Evolutionary conservation across 1,140 invertebrate species (phyloP).

Genomic region (Calephelis nemesis): DNA sequence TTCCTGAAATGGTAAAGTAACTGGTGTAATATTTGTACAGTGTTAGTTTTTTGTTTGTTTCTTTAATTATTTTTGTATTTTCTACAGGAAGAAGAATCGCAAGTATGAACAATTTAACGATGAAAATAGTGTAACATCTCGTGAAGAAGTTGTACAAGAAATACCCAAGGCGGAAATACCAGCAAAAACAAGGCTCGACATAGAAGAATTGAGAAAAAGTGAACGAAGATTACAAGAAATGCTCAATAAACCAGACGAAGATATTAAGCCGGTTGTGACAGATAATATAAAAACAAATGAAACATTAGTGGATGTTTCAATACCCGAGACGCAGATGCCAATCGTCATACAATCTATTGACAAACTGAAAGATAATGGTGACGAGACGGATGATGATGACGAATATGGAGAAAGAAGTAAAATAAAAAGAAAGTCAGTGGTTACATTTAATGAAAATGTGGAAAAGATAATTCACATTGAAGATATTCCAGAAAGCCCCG

Average conservation of each 20-base stretch:
- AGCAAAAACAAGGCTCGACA: conserved; percentile 49
- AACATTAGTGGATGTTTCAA: conserved; percentile 33
- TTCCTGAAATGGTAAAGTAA: conserved; percentile 58
- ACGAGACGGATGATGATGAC: conserved; percentile 9
- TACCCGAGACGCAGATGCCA: conserved; percentile 34
- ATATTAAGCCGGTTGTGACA: conserved; percentile 32
- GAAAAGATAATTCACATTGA: conserved; percentile 73
- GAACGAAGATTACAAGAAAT: conserved; percentile 64
- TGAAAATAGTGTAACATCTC: conserved; percentile 54
- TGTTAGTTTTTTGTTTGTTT: conserved; percentile 21
- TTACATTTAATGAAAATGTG: conserved; percentile 72
- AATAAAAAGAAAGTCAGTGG: conserved; percentile 62
- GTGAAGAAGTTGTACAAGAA: conserved; percentile 37
- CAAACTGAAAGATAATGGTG: conserved; percentile 57
- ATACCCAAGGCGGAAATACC: conserved; percentile 9
- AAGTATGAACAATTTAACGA: conserved; percentile 62
- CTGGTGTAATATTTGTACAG: conserved; percentile 31
- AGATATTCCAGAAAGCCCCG: conserved; percentile 37
- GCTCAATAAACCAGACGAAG: conserved; percentile 44
- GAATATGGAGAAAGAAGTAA: conserved; percentile 61
- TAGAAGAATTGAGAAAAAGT: conserved; percentile 59
- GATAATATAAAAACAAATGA: conserved; percentile 14
- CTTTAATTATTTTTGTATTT: conserved; percentile 22
- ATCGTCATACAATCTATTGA: conserved; percentile 69
- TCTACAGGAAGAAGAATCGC: conserved; percentile 49